Percentiles rank a stretch among this genome's conserved stretches.
phyloP scores from a whole-genome alignment of 1,140 invertebrate genomes.

The Aplysia californica region DNA sequence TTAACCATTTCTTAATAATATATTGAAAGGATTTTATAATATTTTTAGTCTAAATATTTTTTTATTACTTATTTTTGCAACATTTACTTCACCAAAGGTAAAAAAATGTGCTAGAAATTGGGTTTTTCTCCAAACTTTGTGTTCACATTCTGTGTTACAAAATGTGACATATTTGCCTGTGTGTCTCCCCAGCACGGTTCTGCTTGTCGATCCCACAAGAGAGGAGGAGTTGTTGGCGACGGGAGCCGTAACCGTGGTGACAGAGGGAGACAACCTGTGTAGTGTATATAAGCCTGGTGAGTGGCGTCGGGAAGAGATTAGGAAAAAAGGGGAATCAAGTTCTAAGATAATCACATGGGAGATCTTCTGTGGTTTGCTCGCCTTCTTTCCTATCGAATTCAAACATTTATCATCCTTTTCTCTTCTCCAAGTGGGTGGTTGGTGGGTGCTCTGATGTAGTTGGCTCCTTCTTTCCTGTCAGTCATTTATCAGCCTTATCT shows the following conservation, averaged over 20 bases:
- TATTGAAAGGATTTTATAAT: too few relatives aligned
- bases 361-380: neutral
- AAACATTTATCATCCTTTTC: too few relatives aligned
- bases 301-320: neutral
- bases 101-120: too few relatives aligned
- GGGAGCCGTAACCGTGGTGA: conserved; percentile 62
- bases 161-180: too few relatives aligned
- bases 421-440: too few relatives aligned
- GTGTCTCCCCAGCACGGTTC: conserved; percentile 54
- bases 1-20: too few relatives aligned
- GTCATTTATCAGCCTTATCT: too few relatives aligned
- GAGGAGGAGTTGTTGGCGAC: conserved; percentile 65
- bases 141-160: too few relatives aligned
- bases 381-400: neutral
- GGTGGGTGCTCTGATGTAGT: neutral
- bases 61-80: too few relatives aligned
- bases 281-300: conserved; percentile 64
- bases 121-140: too few relatives aligned
- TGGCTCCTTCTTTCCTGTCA: neutral
- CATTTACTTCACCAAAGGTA: too few relatives aligned
- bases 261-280: conserved; percentile 58
- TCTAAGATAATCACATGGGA: neutral
- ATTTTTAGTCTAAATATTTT: too few relatives aligned
- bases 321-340: neutral
- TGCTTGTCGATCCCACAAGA: conserved; percentile 65